These are phyloP conservation scores for Smittia aterrima DNA, from an alignment of 2,888 invertebrate genomes.

Conservation along the genomic window DNA sequence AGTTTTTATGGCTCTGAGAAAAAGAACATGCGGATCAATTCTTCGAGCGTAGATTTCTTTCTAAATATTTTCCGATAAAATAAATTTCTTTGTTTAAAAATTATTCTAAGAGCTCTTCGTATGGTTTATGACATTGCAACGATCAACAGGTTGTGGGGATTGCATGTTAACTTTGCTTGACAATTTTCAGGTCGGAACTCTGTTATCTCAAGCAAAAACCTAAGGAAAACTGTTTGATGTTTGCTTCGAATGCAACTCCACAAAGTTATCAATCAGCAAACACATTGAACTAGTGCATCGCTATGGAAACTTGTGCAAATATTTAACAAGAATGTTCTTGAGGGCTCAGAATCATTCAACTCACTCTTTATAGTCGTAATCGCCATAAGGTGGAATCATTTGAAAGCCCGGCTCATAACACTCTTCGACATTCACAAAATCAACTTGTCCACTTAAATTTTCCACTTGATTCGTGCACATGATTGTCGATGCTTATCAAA, in stretches of 20 bases:
- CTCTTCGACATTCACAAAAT: slow-evolving; percentile 38
- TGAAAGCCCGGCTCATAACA: slow-evolving; percentile 29
- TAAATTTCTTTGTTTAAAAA: too few species aligned
- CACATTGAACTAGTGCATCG: slow-evolving; percentile 15
- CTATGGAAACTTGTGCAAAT: slow-evolving; percentile 1
- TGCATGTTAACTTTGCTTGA: not conserved
- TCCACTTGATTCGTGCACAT: slow-evolving; percentile 40
- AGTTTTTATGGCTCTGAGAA: slow-evolving; percentile 23
- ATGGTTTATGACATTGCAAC: not conserved
- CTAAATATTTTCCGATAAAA: too few species aligned
- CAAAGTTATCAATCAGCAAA: slow-evolving; percentile 16
- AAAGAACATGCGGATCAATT: not conserved
- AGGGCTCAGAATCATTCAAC: not conserved
- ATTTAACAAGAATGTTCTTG: not conserved
- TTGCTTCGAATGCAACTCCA: not conserved
- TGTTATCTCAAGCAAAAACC: not conserved
- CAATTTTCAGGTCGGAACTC: not conserved
- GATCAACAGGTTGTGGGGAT: not conserved
- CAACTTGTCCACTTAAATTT: slow-evolving; percentile 31
- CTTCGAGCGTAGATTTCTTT: not conserved
- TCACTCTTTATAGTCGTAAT: slow-evolving; percentile 38
- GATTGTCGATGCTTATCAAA: not conserved
- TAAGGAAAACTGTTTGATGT: not conserved
- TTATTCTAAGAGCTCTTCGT: too few species aligned
- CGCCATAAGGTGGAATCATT: slow-evolving; percentile 34